Evolutionary conservation across 2,888 invertebrate genomes (phyloP).

Genomic region (Acanthosoma haemorrhoidale): DNA sequence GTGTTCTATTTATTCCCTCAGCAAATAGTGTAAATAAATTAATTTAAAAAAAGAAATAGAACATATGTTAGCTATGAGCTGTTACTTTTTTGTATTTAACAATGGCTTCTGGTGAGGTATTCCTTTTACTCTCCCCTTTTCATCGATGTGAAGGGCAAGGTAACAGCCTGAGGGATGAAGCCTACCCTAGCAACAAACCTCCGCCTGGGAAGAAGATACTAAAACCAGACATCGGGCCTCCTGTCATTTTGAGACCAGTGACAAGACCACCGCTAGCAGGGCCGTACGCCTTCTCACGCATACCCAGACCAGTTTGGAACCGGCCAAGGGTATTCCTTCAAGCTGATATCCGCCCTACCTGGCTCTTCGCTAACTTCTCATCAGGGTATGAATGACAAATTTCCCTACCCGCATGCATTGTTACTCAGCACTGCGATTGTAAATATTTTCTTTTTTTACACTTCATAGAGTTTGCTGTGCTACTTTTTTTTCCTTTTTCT

Average conservation of each 20-base stretch:
- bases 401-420: slow-evolving; percentile 24
- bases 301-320: slow-evolving; percentile 72
- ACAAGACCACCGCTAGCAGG: slow-evolving; percentile 73
- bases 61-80: background rate
- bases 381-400: slow-evolving; percentile 57
- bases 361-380: slow-evolving; percentile 79
- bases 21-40: background rate
- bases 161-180: slow-evolving; percentile 38
- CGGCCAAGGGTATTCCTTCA: slow-evolving; percentile 71
- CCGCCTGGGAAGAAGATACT: slow-evolving; percentile 42
- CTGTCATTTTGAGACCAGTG: slow-evolving; percentile 49
- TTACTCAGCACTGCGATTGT: slow-evolving; percentile 19
- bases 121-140: background rate
- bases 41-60: background rate
- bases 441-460: slow-evolving; percentile 5
- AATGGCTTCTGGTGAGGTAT: slow-evolving; percentile 19
- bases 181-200: slow-evolving; percentile 42
- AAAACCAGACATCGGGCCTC: slow-evolving; percentile 52
- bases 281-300: slow-evolving; percentile 83
- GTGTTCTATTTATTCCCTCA: background rate
- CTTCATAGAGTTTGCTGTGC: background rate
- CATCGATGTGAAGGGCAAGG: slow-evolving; percentile 44
- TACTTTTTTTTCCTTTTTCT: background rate
- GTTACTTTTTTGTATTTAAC: background rate
- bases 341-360: slow-evolving; percentile 55